These are phyloP conservation scores for Leptopilina drosophilae DNA, from an alignment of 2,888 invertebrate species.

Conservation along the genomic window DNA sequence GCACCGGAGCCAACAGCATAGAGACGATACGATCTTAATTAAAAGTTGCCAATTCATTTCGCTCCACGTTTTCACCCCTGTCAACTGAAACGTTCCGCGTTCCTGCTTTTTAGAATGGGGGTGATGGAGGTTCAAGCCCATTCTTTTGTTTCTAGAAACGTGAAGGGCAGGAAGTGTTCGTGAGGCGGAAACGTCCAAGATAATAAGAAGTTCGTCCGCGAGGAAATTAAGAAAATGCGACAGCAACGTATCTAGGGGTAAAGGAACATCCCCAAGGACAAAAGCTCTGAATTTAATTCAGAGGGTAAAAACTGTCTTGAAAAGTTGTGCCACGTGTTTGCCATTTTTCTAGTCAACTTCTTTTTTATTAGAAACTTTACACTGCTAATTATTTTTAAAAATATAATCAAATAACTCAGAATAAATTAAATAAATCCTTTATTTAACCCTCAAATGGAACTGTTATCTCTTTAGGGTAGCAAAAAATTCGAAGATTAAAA, in stretches of 20 bases:
- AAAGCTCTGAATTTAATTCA: conserved; percentile 38
- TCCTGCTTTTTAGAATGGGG: conserved; percentile 47
- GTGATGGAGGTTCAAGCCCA: conserved; percentile 54
- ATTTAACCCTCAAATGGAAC: no score
- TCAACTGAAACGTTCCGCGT: conserved; percentile 53
- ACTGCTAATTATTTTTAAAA: not conserved
- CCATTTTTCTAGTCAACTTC: conserved; percentile 15
- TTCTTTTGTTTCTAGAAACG: conserved; percentile 69
- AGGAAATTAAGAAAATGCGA: conserved; percentile 71
- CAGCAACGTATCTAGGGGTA: conserved; percentile 40
- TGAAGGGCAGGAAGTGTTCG: conserved; percentile 59
- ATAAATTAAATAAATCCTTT: no score
- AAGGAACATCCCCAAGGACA: conserved; percentile 25
- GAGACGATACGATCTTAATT: conserved; percentile 76
- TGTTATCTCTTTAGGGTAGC: no score
- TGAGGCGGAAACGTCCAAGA: conserved; percentile 64
- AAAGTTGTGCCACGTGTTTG: conserved; percentile 45
- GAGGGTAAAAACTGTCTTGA: conserved; percentile 46
- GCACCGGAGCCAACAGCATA: conserved; percentile 57
- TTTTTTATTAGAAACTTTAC: not conserved
- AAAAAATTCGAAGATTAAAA: no score
- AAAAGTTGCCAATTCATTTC: conserved; percentile 77
- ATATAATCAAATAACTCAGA: no score
- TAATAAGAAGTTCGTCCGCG: conserved; percentile 70
- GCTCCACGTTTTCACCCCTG: conserved; percentile 66